Percentiles rank a stretch among this genome's conserved stretches.
These are phyloP conservation scores for Mizuhopecten yessoensis DNA, from an alignment of 1,140 invertebrate species.

Conservation along the genomic window DNA sequence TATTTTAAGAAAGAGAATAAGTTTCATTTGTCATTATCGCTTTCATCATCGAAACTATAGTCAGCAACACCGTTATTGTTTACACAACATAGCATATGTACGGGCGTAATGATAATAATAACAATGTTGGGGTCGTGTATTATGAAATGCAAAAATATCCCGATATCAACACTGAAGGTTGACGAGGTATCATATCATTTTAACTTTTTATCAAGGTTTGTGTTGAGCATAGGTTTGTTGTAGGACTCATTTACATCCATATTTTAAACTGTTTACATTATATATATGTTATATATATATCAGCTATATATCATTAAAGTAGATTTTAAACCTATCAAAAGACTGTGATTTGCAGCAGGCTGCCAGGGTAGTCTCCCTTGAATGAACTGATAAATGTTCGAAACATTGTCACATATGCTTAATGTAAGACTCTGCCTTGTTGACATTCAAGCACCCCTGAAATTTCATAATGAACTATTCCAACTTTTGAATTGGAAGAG, in stretches of 20 bases:
- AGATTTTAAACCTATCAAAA: not conserved
- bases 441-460: too few relatives aligned
- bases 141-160: not conserved
- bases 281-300: conserved; percentile 25
- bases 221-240: not conserved
- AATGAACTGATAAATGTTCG: not conserved
- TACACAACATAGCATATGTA: not conserved
- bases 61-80: not conserved
- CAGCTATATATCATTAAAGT: conserved; percentile 9
- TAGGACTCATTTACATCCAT: conserved; percentile 28
- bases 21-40: not conserved
- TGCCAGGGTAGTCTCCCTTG: conserved; percentile 30
- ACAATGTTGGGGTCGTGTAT: not conserved
- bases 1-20: not conserved
- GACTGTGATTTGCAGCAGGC: conserved; percentile 16
- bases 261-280: conserved; percentile 3
- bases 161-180: not conserved
- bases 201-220: conserved; percentile 26
- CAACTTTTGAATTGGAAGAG: too few relatives aligned
- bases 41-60: not conserved
- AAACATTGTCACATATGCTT: not conserved
- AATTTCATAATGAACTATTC: too few relatives aligned
- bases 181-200: not conserved
- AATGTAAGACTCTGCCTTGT: not conserved
- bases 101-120: not conserved